These are phyloP conservation scores for Steinernema hermaphroditum DNA, from an alignment of 2,888 invertebrate genomes.

Conservation along the genomic window DNA sequence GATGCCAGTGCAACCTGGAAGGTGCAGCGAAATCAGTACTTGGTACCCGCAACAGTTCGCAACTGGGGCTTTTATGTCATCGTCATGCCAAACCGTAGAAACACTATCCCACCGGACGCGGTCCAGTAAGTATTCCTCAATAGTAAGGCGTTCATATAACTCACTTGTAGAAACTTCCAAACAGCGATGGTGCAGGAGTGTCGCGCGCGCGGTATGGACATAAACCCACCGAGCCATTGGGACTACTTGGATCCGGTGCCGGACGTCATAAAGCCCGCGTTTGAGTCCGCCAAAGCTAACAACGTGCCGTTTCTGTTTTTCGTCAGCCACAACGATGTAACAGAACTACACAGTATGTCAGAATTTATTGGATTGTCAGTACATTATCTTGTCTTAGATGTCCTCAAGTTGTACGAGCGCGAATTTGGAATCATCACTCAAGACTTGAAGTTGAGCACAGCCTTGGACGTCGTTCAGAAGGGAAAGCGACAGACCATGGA, in stretches of 20 bases:
- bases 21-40: no score
- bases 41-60: no score
- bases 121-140: no score
- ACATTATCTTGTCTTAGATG: neutral
- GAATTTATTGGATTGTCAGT: neutral
- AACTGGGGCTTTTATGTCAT: no score
- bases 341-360: slow-evolving; percentile 39
- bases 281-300: slow-evolving; percentile 27
- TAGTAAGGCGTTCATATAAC: no score
- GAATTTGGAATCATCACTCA: slow-evolving; percentile 49
- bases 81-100: no score
- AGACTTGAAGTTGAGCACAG: slow-evolving; percentile 51
- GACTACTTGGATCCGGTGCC: neutral
- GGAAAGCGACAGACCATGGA: slow-evolving; percentile 47
- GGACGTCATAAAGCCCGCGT: neutral
- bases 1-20: slow-evolving; percentile 21
- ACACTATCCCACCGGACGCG: no score
- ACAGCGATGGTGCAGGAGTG: slow-evolving; percentile 29
- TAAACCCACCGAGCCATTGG: neutral
- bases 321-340: slow-evolving; percentile 35
- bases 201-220: slow-evolving; percentile 32
- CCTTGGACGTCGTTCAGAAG: slow-evolving; percentile 35
- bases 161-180: slow-evolving; percentile 26
- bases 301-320: slow-evolving; percentile 37
- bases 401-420: slow-evolving; percentile 48